Percentiles rank a stretch among this genome's conserved stretches.
Conservation (phyloP, 2,888 invertebrate species). For the Scrobipalpa atriplicella region DNA sequence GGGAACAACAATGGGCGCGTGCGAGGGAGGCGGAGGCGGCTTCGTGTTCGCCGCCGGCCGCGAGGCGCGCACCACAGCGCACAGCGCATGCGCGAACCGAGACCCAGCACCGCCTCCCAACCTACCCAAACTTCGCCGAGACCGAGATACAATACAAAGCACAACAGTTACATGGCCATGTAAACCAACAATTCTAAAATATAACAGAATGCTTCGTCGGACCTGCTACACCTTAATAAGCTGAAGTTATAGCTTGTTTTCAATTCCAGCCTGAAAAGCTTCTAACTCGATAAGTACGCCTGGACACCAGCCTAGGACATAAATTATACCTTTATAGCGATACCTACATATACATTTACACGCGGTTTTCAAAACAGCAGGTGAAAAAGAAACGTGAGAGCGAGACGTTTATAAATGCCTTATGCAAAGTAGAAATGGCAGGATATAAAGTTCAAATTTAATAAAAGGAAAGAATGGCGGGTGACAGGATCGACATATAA, state of each 20-base stretch:
- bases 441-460: constrained; percentile 49
- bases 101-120: constrained; percentile 46
- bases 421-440: constrained; percentile 42
- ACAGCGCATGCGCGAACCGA: constrained; percentile 45
- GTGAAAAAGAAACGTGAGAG: constrained; percentile 25
- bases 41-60: constrained; percentile 65
- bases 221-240: constrained; percentile 7
- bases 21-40: constrained; percentile 69
- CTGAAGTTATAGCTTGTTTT: neutral
- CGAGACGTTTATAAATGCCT: constrained; percentile 41
- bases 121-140: constrained; percentile 43
- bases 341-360: constrained; percentile 2
- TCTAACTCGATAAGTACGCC: neutral
- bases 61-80: too few species aligned
- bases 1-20: constrained; percentile 68
- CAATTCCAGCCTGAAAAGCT: neutral
- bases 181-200: constrained; percentile 2
- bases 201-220: neutral
- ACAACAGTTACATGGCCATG: constrained; percentile 19
- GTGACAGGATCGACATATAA: constrained; percentile 47
- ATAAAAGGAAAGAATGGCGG: constrained; percentile 56
- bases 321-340: neutral
- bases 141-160: constrained; percentile 31
- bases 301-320: neutral
- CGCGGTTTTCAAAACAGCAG: constrained; percentile 23